These are phyloP conservation scores for Caloenas nicobarica DNA, from an alignment of 2,113 vertebrate genomes.

Conservation along the genomic window DNA sequence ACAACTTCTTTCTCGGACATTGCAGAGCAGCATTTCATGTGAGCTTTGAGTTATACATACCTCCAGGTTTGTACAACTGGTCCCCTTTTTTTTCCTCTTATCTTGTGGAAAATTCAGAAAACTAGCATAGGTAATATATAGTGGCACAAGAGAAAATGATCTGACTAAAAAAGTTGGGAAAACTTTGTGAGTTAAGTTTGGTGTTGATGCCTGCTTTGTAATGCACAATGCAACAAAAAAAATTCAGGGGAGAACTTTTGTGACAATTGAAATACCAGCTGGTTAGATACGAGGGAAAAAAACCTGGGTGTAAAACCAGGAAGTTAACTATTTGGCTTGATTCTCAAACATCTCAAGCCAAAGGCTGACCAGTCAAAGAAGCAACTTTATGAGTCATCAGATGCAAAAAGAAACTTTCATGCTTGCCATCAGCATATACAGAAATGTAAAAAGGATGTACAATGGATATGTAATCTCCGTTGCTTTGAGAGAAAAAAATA, in stretches of 20 bases:
- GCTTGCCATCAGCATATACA: not conserved
- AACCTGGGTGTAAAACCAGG: not conserved
- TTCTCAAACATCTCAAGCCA: not conserved
- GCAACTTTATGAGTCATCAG: not conserved
- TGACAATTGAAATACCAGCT: not conserved
- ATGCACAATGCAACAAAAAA: not conserved
- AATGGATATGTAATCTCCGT: not conserved
- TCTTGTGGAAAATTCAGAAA: not conserved
- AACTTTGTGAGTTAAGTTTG: not conserved
- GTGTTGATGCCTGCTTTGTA: not conserved
- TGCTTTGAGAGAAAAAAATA: not conserved
- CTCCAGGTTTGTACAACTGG: not conserved
- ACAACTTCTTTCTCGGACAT: not conserved
- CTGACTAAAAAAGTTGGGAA: not conserved
- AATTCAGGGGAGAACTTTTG: not conserved
- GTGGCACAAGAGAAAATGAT: not conserved
- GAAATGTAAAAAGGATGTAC: not conserved
- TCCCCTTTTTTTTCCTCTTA: not conserved
- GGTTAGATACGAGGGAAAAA: not conserved
- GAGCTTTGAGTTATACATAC: not conserved
- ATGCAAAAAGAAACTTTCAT: not conserved
- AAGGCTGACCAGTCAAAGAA: not conserved
- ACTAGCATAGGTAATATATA: not conserved
- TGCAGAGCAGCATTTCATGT: not conserved
- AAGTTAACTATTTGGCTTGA: not conserved